phyloP scores from a whole-genome alignment of 2,113 vertebrate genomes.

The Myocastor coypus region DNA sequence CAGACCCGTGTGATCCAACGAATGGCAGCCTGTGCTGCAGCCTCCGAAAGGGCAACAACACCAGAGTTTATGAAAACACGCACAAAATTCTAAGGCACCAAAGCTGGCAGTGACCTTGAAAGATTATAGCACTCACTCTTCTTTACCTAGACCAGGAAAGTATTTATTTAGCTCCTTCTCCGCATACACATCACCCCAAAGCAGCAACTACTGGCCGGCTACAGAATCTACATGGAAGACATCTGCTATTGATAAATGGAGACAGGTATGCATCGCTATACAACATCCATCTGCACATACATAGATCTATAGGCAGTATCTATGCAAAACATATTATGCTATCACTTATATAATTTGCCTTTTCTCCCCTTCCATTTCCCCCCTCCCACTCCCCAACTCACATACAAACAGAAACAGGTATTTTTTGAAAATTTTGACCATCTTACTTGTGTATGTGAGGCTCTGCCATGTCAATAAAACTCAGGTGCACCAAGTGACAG shows the following conservation, averaged over 20 bases:
- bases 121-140: background rate
- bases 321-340: background rate
- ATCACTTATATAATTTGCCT: background rate
- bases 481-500: conserved; percentile 1
- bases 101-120: background rate
- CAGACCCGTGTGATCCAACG: conserved; percentile 3
- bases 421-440: background rate
- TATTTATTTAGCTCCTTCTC: background rate
- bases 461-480: background rate
- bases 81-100: conserved; percentile 12
- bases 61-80: background rate
- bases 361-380: background rate
- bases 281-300: background rate
- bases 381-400: background rate
- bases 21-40: background rate
- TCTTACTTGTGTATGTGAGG: background rate
- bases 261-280: background rate
- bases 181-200: background rate
- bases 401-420: background rate
- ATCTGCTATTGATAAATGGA: background rate
- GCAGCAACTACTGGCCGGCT: background rate
- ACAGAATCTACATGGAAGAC: background rate
- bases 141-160: background rate
- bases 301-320: background rate
- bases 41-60: background rate